Evolutionary conservation across 2,797 vertebrate species (phyloP).

Genomic region (Vireo griseus): DNA sequence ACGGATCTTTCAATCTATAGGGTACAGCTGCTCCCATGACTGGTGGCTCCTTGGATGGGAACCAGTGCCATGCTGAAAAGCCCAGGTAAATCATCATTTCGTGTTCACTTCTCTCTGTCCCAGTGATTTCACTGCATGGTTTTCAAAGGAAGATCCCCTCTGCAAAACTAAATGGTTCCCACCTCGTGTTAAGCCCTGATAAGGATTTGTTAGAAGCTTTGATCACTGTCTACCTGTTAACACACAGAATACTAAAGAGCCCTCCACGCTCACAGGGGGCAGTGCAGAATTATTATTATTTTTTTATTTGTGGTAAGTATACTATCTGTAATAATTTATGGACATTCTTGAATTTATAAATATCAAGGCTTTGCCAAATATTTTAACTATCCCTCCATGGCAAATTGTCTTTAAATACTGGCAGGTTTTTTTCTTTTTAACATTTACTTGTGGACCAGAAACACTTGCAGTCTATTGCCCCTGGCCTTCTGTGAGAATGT

Average conservation of each 20-base stretch:
- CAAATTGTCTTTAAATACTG: constrained; percentile 79
- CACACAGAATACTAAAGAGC: constrained; percentile 36
- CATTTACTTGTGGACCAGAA: constrained; percentile 89
- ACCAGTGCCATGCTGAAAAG: not conserved
- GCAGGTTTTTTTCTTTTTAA: constrained; percentile 78
- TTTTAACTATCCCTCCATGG: constrained; percentile 75
- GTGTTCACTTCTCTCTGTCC: not conserved
- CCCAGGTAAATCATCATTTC: not conserved
- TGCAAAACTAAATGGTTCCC: not conserved
- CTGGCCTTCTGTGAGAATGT: constrained; percentile 90
- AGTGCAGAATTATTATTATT: constrained; percentile 40
- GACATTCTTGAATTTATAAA: constrained; percentile 77
- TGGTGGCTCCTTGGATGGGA: not conserved
- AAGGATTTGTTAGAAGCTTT: not conserved
- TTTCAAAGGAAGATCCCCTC: not conserved
- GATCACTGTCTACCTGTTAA: constrained; percentile 63
- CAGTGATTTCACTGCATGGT: not conserved
- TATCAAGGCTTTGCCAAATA: constrained; percentile 74
- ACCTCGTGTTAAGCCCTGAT: not conserved
- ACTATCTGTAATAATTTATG: constrained; percentile 76
- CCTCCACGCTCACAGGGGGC: constrained; percentile 14
- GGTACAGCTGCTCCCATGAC: not conserved
- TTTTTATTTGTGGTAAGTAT: constrained; percentile 71
- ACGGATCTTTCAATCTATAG: not conserved
- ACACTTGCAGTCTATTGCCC: constrained; percentile 87